Evolutionary conservation across 2,888 invertebrate species (phyloP).

Genomic region (Abscondita cerata): DNA sequence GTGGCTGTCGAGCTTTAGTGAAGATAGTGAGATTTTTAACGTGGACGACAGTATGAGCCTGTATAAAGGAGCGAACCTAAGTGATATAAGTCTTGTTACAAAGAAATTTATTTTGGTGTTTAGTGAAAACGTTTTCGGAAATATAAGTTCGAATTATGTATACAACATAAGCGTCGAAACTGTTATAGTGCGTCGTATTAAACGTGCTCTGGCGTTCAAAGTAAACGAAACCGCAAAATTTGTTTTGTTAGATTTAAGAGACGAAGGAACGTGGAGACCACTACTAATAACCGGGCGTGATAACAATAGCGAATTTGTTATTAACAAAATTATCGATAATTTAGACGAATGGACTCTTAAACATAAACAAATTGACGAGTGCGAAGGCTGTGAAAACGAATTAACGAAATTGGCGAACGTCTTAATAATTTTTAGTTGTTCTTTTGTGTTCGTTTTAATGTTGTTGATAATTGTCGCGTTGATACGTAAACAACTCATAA

Average conservation of each 20-base stretch:
- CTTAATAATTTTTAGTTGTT: slow-evolving; percentile 53
- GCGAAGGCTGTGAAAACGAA: slow-evolving; percentile 57
- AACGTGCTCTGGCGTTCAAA: slow-evolving; percentile 34
- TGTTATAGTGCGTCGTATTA: slow-evolving; percentile 40
- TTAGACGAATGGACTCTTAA: slow-evolving; percentile 60
- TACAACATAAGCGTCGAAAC: slow-evolving; percentile 42
- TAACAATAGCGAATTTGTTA: slow-evolving; percentile 44
- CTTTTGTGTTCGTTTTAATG: slow-evolving; percentile 52
- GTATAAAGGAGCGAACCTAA: background rate
- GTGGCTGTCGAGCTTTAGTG: slow-evolving; percentile 45
- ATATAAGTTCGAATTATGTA: slow-evolving; percentile 24
- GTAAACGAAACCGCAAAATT: slow-evolving; percentile 39
- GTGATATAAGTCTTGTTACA: slow-evolving; percentile 43
- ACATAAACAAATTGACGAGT: slow-evolving; percentile 57
- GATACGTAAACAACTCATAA: slow-evolving; percentile 66
- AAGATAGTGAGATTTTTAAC: slow-evolving; percentile 9
- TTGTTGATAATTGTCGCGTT: slow-evolving; percentile 51
- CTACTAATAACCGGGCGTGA: slow-evolving; percentile 47
- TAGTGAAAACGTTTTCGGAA: slow-evolving; percentile 40
- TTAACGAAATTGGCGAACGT: slow-evolving; percentile 52
- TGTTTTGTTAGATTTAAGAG: slow-evolving; percentile 52
- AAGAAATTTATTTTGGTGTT: slow-evolving; percentile 51
- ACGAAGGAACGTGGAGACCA: slow-evolving; percentile 49
- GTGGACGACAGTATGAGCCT: background rate
- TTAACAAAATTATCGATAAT: slow-evolving; percentile 48